Percentiles rank a stretch among this genome's conserved stretches.
These are phyloP conservation scores for Phrynocephalus forsythii DNA, from an alignment of 2,797 vertebrate genomes.

Conservation along the genomic window DNA sequence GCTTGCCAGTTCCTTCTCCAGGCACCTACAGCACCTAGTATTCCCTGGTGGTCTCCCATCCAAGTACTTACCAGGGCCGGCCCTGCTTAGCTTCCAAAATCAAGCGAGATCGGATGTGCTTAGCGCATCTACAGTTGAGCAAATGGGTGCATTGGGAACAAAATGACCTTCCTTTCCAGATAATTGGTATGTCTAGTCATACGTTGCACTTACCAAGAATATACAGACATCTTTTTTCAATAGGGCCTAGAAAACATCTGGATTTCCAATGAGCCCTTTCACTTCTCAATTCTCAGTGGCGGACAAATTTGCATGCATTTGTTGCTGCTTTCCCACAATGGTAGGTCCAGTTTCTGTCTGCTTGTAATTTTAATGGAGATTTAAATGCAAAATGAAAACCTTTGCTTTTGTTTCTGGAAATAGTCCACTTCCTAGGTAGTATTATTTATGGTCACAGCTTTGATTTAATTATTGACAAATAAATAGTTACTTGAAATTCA, in stretches of 20 bases:
- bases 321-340: not conserved
- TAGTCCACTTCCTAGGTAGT: not conserved
- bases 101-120: too few species aligned
- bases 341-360: not conserved
- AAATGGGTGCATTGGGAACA: not conserved
- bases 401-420: not conserved
- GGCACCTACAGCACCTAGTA: too few species aligned
- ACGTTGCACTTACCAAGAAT: not conserved
- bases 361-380: not conserved
- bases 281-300: not conserved
- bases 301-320: not conserved
- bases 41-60: too few species aligned
- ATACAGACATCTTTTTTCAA: too few species aligned
- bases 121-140: too few species aligned
- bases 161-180: not conserved
- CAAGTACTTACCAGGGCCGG: too few species aligned
- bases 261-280: not conserved
- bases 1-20: too few species aligned
- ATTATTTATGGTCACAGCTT: not conserved
- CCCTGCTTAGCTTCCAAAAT: too few species aligned
- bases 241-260: not conserved
- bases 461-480: not conserved
- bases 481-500: too few species aligned
- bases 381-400: not conserved
- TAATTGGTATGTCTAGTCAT: not conserved